Evolutionary conservation across 2,113 vertebrate genomes (phyloP), one percentile per base, ranked within the genome.

Genomic region (Neolamprologus modestus): DNA sequence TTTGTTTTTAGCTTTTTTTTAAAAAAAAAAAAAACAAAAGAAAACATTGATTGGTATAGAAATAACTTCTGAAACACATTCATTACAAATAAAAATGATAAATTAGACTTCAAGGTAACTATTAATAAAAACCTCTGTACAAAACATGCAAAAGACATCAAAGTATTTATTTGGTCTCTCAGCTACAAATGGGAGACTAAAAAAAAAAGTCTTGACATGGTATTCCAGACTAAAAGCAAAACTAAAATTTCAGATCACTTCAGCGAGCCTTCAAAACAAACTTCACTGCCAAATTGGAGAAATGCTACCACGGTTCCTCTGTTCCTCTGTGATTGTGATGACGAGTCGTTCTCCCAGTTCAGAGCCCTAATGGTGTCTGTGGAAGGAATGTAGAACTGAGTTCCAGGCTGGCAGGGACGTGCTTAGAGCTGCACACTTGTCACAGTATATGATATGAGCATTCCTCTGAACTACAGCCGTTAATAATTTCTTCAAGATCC

Each of bases 401-500:
- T 89, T 90, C 84, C 88, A 89, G 89, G 91, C 91, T 94, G 92
- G 91, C 93, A 91, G 93, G 90, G 88, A 93, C 83, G 86, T 21
- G 92, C 94, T 92, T 73, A 84, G 91, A 94, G 94, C 92, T 53
- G 82, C 85, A 89, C 92, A 92, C 94, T 95, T 95, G 95, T 96
- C 95, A 96, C 91, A 93, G 94, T 90, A 85, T 92, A 85, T 95
- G 95, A 95, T 45, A 84, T 40, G 76, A 95, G 87, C 63, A 33
- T 61, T 94, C 91, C 90, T 96, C 93, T 94, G 94, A 96, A 96
- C 93, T 92, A 85, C 87, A 94, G 92, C 92, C 91, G 91, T 94
- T 93, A 94, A 95, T 95, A 87, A 95, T 95, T 95, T 95, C 92
- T 95, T 90, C 94, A 91, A 94, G 87, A 94, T 94, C 91, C 93